These are phyloP conservation scores for Nemotelus nigrinus DNA, from an alignment of 2,888 invertebrate genomes.

Conservation along the genomic window DNA sequence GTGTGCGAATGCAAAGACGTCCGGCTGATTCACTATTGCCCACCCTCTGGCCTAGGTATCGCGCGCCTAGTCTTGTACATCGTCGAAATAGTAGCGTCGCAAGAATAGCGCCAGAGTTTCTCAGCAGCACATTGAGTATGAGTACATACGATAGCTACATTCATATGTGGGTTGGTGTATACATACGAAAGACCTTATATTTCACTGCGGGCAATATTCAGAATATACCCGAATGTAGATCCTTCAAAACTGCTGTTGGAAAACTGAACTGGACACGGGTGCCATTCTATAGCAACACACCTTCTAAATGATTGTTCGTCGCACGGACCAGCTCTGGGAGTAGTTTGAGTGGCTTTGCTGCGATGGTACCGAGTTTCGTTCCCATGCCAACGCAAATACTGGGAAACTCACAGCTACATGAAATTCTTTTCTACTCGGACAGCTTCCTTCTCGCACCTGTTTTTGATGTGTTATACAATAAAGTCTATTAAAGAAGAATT, in stretches of 20 bases:
- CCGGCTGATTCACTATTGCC: slow-evolving; percentile 30
- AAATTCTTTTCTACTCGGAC: slow-evolving; percentile 12
- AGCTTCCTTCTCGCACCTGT: slow-evolving; percentile 21
- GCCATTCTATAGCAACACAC: slow-evolving; percentile 17
- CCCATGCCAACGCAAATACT: slow-evolving; percentile 28
- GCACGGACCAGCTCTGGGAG: no score
- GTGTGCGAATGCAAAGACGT: slow-evolving; percentile 38
- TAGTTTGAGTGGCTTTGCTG: neutral
- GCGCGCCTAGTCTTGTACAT: slow-evolving; percentile 28
- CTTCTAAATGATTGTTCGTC: neutral
- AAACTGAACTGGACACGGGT: slow-evolving; percentile 30
- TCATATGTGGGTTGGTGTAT: neutral
- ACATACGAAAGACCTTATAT: slow-evolving; percentile 14
- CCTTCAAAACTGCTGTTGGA: slow-evolving; percentile 19
- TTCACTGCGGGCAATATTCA: slow-evolving; percentile 32
- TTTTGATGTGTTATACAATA: neutral
- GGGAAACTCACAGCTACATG: slow-evolving; percentile 12
- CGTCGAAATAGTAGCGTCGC: slow-evolving; percentile 6
- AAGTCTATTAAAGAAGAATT: neutral
- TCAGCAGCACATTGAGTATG: neutral
- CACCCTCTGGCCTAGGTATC: slow-evolving; percentile 13
- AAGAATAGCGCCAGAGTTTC: slow-evolving; percentile 35
- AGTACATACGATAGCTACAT: neutral
- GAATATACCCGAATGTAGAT: slow-evolving; percentile 25
- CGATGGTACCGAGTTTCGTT: slow-evolving; percentile 1